Conservation (phyloP, 2,113 vertebrate genomes). For the Ailuropoda melanoleuca region DNA sequence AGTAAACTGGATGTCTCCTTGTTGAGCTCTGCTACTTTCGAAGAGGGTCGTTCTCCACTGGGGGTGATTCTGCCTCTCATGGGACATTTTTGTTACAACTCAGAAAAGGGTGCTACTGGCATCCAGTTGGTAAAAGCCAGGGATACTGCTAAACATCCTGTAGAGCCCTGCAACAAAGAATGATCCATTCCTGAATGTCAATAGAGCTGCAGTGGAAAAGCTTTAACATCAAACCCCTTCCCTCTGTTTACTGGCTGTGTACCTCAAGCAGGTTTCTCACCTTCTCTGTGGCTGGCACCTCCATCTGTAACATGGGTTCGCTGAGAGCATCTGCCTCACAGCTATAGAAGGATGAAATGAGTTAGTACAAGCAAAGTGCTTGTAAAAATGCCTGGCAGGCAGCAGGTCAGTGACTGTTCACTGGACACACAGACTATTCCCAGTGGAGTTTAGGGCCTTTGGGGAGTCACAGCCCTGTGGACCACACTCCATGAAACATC, state of each 20-base stretch:
- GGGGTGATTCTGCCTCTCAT: background rate
- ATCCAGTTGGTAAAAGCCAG: background rate
- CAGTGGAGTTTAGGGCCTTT: background rate
- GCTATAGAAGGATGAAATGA: background rate
- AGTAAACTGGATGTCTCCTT: too few relatives aligned
- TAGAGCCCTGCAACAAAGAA: background rate
- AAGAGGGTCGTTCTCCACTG: background rate
- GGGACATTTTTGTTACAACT: background rate
- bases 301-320: background rate
- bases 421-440: background rate
- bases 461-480: background rate
- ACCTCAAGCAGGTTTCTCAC: background rate
- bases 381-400: background rate
- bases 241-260: background rate
- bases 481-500: accelerated
- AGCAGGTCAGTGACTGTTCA: background rate
- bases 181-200: background rate
- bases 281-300: background rate
- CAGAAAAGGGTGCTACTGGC: background rate
- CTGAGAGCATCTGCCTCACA: background rate
- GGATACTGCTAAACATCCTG: background rate
- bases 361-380: background rate
- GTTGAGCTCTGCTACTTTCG: background rate
- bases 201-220: background rate
- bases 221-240: background rate